These are phyloP conservation scores for Myiopsitta monachus DNA, from an alignment of 2,113 vertebrate genomes.

Conservation along the genomic window DNA sequence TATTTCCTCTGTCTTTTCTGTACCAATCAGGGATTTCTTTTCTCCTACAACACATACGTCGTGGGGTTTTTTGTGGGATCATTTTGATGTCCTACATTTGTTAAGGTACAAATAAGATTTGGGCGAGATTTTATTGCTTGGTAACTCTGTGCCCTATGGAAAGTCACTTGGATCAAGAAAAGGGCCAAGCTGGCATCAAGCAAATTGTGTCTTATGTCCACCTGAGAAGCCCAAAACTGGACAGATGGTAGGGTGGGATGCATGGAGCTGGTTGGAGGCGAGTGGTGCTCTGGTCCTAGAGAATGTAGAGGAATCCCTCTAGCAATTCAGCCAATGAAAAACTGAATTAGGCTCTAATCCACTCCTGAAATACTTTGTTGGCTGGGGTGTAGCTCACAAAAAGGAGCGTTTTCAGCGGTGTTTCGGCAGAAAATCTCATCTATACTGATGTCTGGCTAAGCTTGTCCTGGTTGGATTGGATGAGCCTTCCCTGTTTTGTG, in stretches of 20 bases:
- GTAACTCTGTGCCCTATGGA: background rate
- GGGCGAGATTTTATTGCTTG: background rate
- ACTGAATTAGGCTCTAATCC: background rate
- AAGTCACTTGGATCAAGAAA: background rate
- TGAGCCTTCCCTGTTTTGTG: background rate
- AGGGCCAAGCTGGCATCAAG: background rate
- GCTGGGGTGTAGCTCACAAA: background rate
- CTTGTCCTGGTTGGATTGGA: background rate
- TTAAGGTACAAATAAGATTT: background rate
- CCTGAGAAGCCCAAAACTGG: background rate
- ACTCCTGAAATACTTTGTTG: background rate
- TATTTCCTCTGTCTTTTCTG: background rate
- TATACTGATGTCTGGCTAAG: background rate
- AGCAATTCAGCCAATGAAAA: background rate
- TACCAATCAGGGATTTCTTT: background rate
- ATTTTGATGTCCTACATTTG: background rate
- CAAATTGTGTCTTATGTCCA: background rate
- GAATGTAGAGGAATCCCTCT: background rate
- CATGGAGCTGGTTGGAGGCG: background rate
- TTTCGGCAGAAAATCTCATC: background rate
- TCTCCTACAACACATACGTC: fast-evolving
- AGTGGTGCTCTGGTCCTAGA: background rate
- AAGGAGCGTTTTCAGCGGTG: background rate
- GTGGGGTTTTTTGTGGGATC: background rate
- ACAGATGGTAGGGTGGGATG: background rate